These are phyloP conservation scores for Neuroterus valhalla DNA, from an alignment of 1,140 invertebrate species.

Conservation along the genomic window DNA sequence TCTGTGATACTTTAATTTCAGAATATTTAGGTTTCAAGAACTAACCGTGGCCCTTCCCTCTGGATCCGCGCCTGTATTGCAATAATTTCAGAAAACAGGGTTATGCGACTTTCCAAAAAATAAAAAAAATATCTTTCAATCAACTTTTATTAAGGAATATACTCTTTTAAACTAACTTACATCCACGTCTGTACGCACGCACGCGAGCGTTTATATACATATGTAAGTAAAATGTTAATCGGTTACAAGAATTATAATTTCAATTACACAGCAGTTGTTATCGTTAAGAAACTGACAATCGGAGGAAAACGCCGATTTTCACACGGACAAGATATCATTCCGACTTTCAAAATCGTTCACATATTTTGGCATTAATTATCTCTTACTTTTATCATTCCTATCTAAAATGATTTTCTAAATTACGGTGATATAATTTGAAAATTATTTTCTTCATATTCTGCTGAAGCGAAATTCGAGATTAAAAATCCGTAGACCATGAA, in stretches of 20 bases:
- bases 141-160: constrained; percentile 70
- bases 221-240: constrained; percentile 36
- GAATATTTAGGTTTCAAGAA: too few relatives aligned
- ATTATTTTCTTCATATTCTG: neutral
- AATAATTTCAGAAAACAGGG: neutral
- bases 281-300: constrained; percentile 8
- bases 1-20: too few relatives aligned
- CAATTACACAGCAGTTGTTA: neutral
- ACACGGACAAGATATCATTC: neutral
- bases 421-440: neutral
- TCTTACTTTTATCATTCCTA: too few relatives aligned
- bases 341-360: neutral
- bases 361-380: too few relatives aligned
- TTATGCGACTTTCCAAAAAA: too few relatives aligned
- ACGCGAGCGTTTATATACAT: constrained; percentile 33
- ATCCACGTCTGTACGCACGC: constrained; percentile 38
- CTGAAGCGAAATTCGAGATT: neutral
- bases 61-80: too few relatives aligned
- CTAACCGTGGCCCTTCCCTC: too few relatives aligned
- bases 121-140: constrained; percentile 46
- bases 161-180: constrained; percentile 64
- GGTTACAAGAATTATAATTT: neutral
- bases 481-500: neutral
- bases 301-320: constrained; percentile 1
- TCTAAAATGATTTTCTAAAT: neutral